Evolutionary conservation across 2,113 vertebrate genomes (phyloP).

Genomic region (Cygnus atratus): DNA sequence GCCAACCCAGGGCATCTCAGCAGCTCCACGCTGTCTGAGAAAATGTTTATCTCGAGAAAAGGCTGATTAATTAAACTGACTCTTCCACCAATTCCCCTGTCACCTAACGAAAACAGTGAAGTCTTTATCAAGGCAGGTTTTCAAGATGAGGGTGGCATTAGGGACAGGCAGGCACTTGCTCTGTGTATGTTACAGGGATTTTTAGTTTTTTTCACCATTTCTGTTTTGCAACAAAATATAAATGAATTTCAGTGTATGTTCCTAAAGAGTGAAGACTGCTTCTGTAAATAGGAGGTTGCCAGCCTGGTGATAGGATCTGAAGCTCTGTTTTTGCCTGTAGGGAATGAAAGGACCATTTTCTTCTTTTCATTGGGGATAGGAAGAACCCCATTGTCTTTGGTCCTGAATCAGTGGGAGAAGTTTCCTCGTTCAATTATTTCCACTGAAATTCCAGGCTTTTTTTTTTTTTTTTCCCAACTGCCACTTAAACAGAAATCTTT

Average conservation of each 20-base stretch:
- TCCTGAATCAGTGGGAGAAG: not conserved
- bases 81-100: not conserved
- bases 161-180: not conserved
- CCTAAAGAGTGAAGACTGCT: not conserved
- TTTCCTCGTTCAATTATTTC: not conserved
- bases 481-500: not conserved
- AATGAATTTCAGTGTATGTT: not conserved
- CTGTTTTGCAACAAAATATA: not conserved
- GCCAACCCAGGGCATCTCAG: rapidly evolving
- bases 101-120: rapidly evolving
- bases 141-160: not conserved
- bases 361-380: not conserved
- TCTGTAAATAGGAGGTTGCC: not conserved
- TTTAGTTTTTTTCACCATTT: not conserved
- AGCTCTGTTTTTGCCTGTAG: not conserved
- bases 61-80: not conserved
- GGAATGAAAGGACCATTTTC: not conserved
- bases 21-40: not conserved
- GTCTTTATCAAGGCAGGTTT: not conserved
- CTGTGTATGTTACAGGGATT: rapidly evolving
- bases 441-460: not conserved
- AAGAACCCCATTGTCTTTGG: not conserved
- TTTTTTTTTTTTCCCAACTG: not conserved
- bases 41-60: not conserved
- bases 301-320: not conserved